A percentile compares a stretch with the other conserved stretches of the same genome.
Evolutionary conservation across 2,888 invertebrate species (phyloP).

Genomic region (Nephrocerus scutellatus): DNA sequence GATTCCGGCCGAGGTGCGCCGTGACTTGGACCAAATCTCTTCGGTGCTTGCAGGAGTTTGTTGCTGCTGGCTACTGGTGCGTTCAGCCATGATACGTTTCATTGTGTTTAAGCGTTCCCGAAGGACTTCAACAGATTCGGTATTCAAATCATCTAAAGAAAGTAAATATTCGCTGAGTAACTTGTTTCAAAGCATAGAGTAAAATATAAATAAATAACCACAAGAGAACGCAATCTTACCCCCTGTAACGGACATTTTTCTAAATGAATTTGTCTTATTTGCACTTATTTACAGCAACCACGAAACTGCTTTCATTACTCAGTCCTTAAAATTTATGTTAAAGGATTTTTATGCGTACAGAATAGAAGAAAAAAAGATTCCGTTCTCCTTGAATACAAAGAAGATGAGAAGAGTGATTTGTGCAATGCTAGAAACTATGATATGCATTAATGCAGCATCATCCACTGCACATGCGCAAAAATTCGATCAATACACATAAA

Average conservation of each 20-base stretch:
- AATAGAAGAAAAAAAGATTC: no score
- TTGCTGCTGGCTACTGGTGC: slow-evolving; percentile 51
- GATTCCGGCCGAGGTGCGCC: slow-evolving; percentile 52
- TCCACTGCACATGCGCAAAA: no score
- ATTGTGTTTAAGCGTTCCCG: slow-evolving; percentile 69
- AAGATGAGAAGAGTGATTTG: no score
- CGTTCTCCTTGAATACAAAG: no score
- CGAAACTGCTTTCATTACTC: no score
- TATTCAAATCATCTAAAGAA: slow-evolving; percentile 39
- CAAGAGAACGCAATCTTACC: slow-evolving; percentile 11
- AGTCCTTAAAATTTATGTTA: no score
- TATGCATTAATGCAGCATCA: no score
- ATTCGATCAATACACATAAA: no score
- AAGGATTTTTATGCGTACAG: no score
- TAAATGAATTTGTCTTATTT: no score
- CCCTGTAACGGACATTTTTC: slow-evolving; percentile 12
- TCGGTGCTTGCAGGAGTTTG: slow-evolving; percentile 42
- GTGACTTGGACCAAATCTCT: slow-evolving; percentile 43
- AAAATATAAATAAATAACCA: not conserved
- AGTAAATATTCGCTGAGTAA: not conserved
- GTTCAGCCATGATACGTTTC: slow-evolving; percentile 74
- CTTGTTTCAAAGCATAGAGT: slow-evolving; percentile 2
- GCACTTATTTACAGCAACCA: no score
- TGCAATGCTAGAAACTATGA: no score
- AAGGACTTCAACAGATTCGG: slow-evolving; percentile 74